These are phyloP conservation scores for Ia io DNA, from an alignment of 2,113 vertebrate genomes.

Conservation along the genomic window DNA sequence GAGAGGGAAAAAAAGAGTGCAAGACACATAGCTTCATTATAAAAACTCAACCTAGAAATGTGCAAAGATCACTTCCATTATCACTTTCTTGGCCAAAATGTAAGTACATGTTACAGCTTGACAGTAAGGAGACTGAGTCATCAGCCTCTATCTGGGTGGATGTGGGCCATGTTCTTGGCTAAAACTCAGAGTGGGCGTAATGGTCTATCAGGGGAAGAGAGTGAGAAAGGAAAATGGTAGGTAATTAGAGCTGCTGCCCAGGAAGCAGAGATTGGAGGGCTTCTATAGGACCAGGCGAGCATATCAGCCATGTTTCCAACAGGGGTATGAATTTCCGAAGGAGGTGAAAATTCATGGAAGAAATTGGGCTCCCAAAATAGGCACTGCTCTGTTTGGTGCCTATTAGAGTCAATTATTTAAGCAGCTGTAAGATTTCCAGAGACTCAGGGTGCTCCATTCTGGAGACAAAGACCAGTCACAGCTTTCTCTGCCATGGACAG, in stretches of 20 bases:
- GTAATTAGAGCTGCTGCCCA: not conserved
- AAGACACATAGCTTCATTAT: not conserved
- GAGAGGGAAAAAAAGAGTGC: not conserved
- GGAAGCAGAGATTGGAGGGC: not conserved
- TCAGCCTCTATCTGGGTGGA: not conserved
- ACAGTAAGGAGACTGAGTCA: not conserved
- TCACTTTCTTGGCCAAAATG: constrained; percentile 32
- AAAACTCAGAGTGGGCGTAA: not conserved
- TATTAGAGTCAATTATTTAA: not conserved
- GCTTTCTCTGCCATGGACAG: not conserved
- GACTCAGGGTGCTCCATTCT: not conserved
- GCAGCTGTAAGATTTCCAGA: not conserved
- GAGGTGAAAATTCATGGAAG: not conserved
- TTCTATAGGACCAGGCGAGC: not conserved
- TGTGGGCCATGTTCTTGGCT: not conserved
- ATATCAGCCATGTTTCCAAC: not conserved
- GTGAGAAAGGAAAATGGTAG: not conserved
- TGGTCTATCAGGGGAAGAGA: not conserved
- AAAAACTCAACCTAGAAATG: not conserved
- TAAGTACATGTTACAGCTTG: constrained; percentile 29
- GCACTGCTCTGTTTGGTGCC: not conserved
- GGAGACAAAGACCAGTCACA: not conserved
- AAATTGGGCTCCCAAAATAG: not conserved
- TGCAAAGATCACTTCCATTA: not conserved
- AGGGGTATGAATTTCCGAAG: not conserved